Conservation (phyloP, 2,113 vertebrate genomes). For the Tragelaphus imberbis region DNA sequence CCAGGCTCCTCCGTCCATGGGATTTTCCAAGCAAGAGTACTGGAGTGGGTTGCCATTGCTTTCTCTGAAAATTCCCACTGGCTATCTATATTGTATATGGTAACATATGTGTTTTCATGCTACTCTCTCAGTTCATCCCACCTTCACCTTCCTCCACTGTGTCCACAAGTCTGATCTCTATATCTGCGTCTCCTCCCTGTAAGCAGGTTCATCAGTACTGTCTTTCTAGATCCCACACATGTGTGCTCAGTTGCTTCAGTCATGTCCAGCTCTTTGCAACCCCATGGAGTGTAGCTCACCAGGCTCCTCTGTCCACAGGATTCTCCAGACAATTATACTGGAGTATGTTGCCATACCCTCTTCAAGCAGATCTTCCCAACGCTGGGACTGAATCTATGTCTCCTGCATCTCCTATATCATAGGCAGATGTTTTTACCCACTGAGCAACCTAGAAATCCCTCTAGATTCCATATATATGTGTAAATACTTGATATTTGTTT, state of each 20-base stretch:
- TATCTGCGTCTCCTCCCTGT: background rate
- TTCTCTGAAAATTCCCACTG: background rate
- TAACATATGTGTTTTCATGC: background rate
- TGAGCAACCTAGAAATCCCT: background rate
- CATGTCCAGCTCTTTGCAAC: background rate
- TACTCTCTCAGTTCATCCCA: background rate
- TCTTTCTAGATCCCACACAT: background rate
- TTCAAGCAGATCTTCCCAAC: background rate
- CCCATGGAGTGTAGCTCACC: background rate
- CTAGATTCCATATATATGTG: background rate
- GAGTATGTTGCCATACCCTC: background rate
- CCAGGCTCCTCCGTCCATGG: too few species aligned
- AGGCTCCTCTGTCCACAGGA: background rate
- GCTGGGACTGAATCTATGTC: background rate
- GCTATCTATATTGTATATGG: background rate
- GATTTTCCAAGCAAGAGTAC: too few species aligned
- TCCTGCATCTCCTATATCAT: background rate
- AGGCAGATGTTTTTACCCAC: background rate
- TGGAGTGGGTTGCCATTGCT: too few species aligned
- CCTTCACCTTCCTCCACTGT: background rate
- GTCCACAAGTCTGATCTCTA: background rate
- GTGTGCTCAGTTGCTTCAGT: background rate
- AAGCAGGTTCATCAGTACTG: background rate
- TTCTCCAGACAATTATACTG: background rate
- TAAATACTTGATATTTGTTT: background rate